Conservation (phyloP, 2,888 invertebrate genomes). For the Phyllotreta striolata region DNA sequence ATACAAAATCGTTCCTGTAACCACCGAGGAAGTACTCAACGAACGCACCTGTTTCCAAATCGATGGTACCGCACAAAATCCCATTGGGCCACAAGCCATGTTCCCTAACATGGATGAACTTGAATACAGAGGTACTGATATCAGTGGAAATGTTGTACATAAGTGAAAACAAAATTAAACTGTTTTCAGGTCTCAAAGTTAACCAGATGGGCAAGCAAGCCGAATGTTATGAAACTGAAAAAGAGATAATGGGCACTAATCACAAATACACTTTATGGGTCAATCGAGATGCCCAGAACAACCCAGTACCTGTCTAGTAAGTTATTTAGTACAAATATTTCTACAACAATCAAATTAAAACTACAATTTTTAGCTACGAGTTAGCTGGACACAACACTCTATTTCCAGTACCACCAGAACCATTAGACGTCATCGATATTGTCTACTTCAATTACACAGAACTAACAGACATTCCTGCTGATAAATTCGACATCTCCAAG, state of each 20-base stretch:
- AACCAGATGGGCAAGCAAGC: constrained; percentile 53
- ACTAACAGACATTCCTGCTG: constrained; percentile 69
- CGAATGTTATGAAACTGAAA: too few relatives aligned
- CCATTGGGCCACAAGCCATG: constrained; percentile 76
- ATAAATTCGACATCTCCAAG: constrained; percentile 70
- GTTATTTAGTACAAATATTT: not conserved
- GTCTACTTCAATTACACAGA: constrained; percentile 61
- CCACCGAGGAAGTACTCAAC: constrained; percentile 77
- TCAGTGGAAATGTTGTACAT: too few relatives aligned
- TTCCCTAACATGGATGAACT: constrained; percentile 84
- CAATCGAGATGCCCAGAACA: constrained; percentile 70
- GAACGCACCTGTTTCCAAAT: constrained; percentile 82
- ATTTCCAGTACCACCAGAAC: constrained; percentile 63
- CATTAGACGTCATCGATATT: too few relatives aligned
- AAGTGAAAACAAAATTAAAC: not conserved
- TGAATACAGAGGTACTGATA: constrained; percentile 64
- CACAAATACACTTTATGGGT: constrained; percentile 93
- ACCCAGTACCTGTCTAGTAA: constrained; percentile 47
- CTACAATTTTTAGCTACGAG: constrained; percentile 69
- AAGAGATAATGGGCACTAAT: constrained; percentile 76
- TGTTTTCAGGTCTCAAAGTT: constrained; percentile 68
- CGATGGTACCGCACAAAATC: constrained; percentile 73
- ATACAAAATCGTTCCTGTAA: constrained; percentile 85
- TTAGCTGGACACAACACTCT: constrained; percentile 93
- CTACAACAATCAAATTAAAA: not conserved